Evolutionary conservation across 2,113 vertebrate genomes (phyloP), one percentile per base, ranked within the genome.

Genomic region (Ciconia boyciana): DNA sequence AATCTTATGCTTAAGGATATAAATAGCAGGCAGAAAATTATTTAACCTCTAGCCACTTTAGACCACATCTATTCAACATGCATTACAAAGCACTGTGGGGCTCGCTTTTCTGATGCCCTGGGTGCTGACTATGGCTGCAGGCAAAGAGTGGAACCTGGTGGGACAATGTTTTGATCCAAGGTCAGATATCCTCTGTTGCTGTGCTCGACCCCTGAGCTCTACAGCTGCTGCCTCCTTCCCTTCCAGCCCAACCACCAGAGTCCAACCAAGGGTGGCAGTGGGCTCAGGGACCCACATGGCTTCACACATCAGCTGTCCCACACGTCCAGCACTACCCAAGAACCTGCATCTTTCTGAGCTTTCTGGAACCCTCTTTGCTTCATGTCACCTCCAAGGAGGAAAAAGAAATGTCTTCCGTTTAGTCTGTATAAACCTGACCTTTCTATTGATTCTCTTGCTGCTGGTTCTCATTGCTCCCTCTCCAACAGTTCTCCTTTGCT

Each of bases 1-100:
- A 95, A 93, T 51, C 51, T 94, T 78, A 77, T 43, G 58, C 48
- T 90, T 81, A 83, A 58, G 68, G 85, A 78, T 91, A 95, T 89
- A 92, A 95, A 91, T 94, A 92, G 85, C 61, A 90, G 49, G 58
- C 70, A 61, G 88, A 94, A 79, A 93, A 72, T 28, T 46, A 65
- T 93, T 96, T 90, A 89, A 7, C 92, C 70, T 91, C 48, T 55
- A 76, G 39, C 57, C 34, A 9, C 74, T 79, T 80, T 29, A 79
- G 61, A 58, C 54, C 43, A 48, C 0, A 0, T 76, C 62, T 92
- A 22, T 76, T 93, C 48, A 76, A 11, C 1, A 3, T 57, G 34
- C 74, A 18, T 60, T 72, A 44, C 49, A 91, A 80, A 86, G 58
- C 28, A 46, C 31, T 39, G 24, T 6, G 4, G 25, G 14, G 7